Percentiles rank a stretch among this genome's conserved stretches.
Evolutionary conservation across 1,140 invertebrate genomes (phyloP).

Genomic region (Meloidogyne chitwoodi): DNA sequence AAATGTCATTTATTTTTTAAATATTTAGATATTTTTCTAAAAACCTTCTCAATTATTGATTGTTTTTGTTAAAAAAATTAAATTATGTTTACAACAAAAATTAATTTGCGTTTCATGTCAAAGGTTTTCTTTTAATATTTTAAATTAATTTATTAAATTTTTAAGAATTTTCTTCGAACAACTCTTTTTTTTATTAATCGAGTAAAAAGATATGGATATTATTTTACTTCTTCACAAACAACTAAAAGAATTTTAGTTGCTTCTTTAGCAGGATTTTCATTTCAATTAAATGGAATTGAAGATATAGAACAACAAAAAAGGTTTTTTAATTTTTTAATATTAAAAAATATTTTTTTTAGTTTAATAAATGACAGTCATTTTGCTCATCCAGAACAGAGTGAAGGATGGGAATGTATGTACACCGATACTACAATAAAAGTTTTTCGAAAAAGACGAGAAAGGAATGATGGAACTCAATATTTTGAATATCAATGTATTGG

Average conservation of each 20-base stretch:
- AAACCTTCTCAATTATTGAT: no score
- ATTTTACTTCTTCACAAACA: neutral
- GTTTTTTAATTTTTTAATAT: neutral
- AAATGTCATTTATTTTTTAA: neutral
- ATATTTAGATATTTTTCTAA: neutral
- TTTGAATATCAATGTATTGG: slow-evolving; percentile 43
- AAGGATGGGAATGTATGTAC: slow-evolving; percentile 24
- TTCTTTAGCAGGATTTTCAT: slow-evolving; percentile 15
- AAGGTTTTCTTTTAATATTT: neutral
- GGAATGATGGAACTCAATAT: slow-evolving; percentile 19
- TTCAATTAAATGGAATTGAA: slow-evolving; percentile 5
- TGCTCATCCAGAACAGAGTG: slow-evolving; percentile 4
- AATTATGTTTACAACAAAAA: no score
- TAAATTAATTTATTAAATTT: neutral
- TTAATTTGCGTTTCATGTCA: neutral
- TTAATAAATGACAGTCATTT: slow-evolving; percentile 8
- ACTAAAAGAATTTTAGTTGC: neutral
- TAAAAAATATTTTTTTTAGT: neutral
- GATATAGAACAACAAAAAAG: neutral
- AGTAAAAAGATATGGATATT: neutral
- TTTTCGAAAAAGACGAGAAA: slow-evolving; percentile 12
- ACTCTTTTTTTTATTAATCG: neutral
- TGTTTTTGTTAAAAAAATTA: no score
- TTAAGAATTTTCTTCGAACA: neutral
- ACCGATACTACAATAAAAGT: slow-evolving; percentile 7